phyloP scores from a whole-genome alignment of 2,888 invertebrate genomes.

The Hirtodrosophila trivittata region DNA sequence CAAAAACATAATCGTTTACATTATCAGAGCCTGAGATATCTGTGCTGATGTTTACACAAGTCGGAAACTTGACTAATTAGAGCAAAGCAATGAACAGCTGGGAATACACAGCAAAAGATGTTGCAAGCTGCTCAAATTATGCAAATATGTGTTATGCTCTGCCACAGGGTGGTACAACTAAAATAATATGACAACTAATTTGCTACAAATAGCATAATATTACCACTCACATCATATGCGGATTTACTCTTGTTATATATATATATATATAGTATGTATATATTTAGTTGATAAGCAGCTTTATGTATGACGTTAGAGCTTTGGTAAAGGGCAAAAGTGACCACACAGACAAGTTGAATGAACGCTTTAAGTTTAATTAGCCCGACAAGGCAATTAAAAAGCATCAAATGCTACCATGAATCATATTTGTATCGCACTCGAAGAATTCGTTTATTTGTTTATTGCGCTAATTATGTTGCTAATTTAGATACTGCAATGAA shows the following conservation, averaged over 20 bases:
- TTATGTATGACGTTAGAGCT: too few species aligned
- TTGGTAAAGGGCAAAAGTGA: not conserved
- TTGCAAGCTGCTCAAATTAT: constrained; percentile 52
- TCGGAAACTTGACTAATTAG: constrained; percentile 41
- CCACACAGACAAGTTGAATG: not conserved
- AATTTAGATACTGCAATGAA: constrained; percentile 35
- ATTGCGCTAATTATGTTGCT: constrained; percentile 27
- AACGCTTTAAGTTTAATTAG: constrained; percentile 8
- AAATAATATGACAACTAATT: constrained; percentile 29
- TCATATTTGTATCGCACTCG: constrained; percentile 20
- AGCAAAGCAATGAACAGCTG: constrained; percentile 10
- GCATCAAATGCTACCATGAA: constrained; percentile 4
- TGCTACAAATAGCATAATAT: constrained; percentile 32
- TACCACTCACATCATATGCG: constrained; percentile 2
- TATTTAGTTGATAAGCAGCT: constrained; percentile 6
- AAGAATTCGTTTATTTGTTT: constrained; percentile 8
- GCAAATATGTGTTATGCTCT: constrained; percentile 33
- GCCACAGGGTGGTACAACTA: not conserved
- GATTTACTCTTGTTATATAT: too few species aligned
- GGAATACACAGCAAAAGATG: constrained; percentile 20
- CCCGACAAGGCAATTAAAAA: constrained; percentile 22
- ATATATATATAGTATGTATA: constrained; percentile 6
- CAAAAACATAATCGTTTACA: constrained; percentile 32
- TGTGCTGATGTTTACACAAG: constrained; percentile 15
- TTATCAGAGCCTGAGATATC: constrained; percentile 19